These are phyloP conservation scores for Stercorarius parasiticus DNA, from an alignment of 2,113 vertebrate genomes.

Conservation along the genomic window DNA sequence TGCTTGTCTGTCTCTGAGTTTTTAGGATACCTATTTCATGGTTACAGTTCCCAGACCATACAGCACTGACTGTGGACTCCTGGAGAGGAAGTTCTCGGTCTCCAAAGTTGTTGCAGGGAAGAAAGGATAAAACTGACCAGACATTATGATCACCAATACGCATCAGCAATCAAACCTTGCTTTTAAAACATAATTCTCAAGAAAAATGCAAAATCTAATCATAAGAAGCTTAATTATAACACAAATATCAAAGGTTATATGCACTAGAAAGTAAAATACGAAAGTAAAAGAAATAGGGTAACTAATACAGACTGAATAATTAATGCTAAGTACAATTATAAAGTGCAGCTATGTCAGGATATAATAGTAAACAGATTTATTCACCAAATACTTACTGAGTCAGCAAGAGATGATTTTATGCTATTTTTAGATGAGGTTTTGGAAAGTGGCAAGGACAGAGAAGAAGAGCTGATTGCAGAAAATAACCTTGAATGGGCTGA, in stretches of 20 bases:
- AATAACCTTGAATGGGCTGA: not conserved
- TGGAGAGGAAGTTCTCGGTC: not conserved
- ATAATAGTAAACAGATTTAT: not conserved
- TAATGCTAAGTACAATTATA: not conserved
- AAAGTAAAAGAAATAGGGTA: not conserved
- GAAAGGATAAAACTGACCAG: not conserved
- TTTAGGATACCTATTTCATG: not conserved
- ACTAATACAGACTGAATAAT: not conserved
- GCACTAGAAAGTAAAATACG: not conserved
- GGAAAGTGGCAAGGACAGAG: not conserved
- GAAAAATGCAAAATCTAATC: not conserved
- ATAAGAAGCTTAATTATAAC: not conserved
- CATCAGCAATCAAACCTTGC: not conserved
- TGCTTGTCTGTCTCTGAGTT: not conserved
- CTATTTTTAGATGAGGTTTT: not conserved
- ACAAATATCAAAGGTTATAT: not conserved
- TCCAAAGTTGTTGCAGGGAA: not conserved
- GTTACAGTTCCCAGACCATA: not conserved
- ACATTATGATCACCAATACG: not conserved
- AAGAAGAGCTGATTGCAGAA: constrained; percentile 21
- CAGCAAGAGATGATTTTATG: constrained; percentile 1
- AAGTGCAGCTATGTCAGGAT: not conserved
- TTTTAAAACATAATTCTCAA: not conserved
- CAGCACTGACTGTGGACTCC: not conserved
- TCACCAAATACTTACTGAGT: constrained; percentile 8